phyloP scores from a whole-genome alignment of 1,140 invertebrate species.

The Orchesella cincta region DNA sequence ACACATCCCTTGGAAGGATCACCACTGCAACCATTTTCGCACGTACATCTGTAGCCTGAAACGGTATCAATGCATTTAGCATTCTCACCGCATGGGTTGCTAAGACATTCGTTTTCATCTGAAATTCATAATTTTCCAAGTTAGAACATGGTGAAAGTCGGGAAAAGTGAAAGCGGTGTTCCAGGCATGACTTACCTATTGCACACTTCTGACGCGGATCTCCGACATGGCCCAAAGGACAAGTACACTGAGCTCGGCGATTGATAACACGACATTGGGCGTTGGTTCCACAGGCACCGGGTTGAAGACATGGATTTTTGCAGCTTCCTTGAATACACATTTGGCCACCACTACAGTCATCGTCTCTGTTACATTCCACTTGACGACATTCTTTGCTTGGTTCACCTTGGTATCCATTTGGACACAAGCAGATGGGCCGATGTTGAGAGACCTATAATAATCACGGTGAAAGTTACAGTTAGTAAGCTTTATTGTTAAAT shows the following conservation, averaged over 20 bases:
- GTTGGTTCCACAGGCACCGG: constrained; percentile 68
- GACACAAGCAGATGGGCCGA: constrained; percentile 79
- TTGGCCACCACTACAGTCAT: constrained; percentile 77
- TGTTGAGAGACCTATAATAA: constrained; percentile 74
- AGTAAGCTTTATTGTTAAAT: not conserved
- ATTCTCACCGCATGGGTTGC: constrained; percentile 21
- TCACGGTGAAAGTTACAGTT: constrained; percentile 54
- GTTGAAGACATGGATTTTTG: constrained; percentile 77
- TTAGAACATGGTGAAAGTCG: not conserved
- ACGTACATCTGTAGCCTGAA: constrained; percentile 63
- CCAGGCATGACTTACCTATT: too few relatives aligned
- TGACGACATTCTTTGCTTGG: constrained; percentile 71
- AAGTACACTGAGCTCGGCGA: constrained; percentile 75
- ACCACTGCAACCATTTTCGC: constrained; percentile 74
- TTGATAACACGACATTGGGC: constrained; percentile 80
- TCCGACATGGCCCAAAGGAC: constrained; percentile 79
- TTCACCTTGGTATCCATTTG: constrained; percentile 70
- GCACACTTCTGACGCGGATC: constrained; percentile 79
- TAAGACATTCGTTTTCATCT: constrained; percentile 12
- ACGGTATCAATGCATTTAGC: constrained; percentile 23
- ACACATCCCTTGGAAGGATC: constrained; percentile 76
- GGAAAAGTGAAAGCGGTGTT: not conserved
- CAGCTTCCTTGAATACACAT: constrained; percentile 68
- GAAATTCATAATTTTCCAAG: not conserved
- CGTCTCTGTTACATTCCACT: constrained; percentile 73